Percentiles rank a stretch among this genome's conserved stretches.
Conservation (phyloP, 2,797 vertebrate species). For the Atherinosoma microstoma region DNA sequence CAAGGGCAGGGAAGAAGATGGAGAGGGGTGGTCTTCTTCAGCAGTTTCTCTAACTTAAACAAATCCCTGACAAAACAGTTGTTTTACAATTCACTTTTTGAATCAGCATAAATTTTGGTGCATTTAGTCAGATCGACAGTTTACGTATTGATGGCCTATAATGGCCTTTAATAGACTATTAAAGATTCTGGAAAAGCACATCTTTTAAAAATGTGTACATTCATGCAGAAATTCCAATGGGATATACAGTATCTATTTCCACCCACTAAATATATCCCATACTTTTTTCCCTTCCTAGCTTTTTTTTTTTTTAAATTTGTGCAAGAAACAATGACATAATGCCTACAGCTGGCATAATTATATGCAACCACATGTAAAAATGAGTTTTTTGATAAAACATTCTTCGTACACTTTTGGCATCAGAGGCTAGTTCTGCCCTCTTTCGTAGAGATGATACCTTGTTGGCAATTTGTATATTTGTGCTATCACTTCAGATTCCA, state of each 20-base stretch:
- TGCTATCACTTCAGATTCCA: background rate
- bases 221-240: background rate
- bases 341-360: background rate
- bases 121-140: conserved; percentile 8
- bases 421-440: background rate
- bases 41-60: background rate
- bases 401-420: no score
- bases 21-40: conserved; percentile 23
- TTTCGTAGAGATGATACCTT: background rate
- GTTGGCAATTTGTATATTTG: fast-evolving
- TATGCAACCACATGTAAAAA: background rate
- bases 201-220: no score
- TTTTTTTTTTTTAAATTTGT: background rate
- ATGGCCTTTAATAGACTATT: conserved; percentile 4
- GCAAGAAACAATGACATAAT: background rate
- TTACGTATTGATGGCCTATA: conserved; percentile 8
- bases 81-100: conserved; percentile 7
- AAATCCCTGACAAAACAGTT: conserved; percentile 18
- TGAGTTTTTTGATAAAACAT: conserved; percentile 2
- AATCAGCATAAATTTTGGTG: conserved; percentile 16
- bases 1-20: conserved; percentile 13
- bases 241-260: no score
- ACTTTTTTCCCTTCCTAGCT: background rate
- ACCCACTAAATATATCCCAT: background rate
- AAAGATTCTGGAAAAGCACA: background rate